Conservation (phyloP, 2,113 vertebrate species). For the Neodon shergylaensis region DNA sequence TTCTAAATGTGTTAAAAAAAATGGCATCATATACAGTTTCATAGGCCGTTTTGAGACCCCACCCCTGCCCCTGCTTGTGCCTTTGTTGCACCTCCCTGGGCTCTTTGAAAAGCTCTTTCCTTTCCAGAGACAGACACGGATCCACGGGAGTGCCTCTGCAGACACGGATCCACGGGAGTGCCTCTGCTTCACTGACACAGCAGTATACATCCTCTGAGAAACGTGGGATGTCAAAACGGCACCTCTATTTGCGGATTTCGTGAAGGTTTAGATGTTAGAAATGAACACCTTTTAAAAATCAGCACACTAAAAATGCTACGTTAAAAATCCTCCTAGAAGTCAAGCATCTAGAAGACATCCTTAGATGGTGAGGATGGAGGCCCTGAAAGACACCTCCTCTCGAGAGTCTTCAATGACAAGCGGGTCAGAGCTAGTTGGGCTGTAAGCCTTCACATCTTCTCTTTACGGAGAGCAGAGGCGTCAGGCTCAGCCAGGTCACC, state of each 20-base stretch:
- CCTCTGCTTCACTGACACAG: neutral
- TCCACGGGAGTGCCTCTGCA: neutral
- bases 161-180: neutral
- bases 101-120: conserved; percentile 12
- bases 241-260: neutral
- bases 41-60: conserved; percentile 13
- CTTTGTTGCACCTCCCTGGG: neutral
- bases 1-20: neutral
- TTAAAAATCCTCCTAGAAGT: neutral
- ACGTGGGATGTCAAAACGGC: neutral
- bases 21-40: neutral
- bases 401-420: neutral
- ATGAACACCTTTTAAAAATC: neutral
- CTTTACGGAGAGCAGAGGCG: neutral
- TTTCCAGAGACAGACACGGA: neutral
- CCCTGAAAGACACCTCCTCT: neutral
- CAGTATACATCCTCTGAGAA: neutral
- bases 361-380: neutral
- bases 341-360: neutral
- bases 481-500: neutral
- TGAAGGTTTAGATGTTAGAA: neutral
- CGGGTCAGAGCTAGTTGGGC: neutral
- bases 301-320: neutral
- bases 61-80: neutral
- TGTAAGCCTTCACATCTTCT: neutral